phyloP scores from a whole-genome alignment of 2,797 vertebrate genomes.

The Alcedo quadribrachys region DNA sequence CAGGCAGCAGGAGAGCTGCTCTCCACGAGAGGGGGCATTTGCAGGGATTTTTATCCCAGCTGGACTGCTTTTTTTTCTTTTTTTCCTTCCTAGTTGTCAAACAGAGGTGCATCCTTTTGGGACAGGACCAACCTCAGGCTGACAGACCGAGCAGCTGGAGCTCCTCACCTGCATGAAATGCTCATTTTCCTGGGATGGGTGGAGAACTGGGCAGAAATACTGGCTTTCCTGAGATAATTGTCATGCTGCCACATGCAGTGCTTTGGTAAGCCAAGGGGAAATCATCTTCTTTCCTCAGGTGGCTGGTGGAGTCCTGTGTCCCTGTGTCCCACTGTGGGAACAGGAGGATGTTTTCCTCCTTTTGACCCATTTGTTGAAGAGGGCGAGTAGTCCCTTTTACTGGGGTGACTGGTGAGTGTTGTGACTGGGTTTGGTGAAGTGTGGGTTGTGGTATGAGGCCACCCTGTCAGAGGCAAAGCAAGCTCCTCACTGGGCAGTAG shows the following conservation, averaged over 20 bases:
- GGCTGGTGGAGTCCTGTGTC: neutral
- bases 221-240: neutral
- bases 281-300: neutral
- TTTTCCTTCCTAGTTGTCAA: neutral
- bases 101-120: fast-evolving
- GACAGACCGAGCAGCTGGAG: fast-evolving
- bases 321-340: fast-evolving
- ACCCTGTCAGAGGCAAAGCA: neutral
- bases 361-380: fast-evolving
- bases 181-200: fast-evolving
- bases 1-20: fast-evolving
- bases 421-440: neutral
- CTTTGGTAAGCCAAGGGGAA: fast-evolving
- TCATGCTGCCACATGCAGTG: fast-evolving
- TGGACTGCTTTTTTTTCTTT: neutral
- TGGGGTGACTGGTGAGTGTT: neutral
- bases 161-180: neutral
- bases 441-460: neutral
- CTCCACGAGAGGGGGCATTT: constrained; percentile 61
- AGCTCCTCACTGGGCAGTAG: neutral
- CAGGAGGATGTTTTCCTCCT: neutral
- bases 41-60: neutral
- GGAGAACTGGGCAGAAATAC: neutral
- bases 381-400: neutral
- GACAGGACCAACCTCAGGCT: neutral